A percentile compares a stretch with the other conserved stretches of the same genome.
Conservation (phyloP, 2,797 vertebrate species). For the Myotis vivesi region DNA sequence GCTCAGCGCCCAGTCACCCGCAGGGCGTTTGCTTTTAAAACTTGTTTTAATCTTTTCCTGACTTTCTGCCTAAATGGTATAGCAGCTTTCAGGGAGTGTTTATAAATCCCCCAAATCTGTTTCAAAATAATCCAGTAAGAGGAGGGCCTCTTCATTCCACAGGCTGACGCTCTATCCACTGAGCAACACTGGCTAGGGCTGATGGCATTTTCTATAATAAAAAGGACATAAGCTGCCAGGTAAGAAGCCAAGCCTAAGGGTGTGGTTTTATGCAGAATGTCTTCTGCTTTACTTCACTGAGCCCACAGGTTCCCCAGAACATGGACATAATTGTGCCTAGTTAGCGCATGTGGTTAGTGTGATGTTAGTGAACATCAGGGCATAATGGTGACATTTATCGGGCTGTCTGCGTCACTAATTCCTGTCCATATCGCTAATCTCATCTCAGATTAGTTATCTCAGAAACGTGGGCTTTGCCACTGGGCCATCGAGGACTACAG, state of each 20-base stretch:
- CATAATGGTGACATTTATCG: neutral
- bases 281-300: neutral
- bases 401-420: neutral
- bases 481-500: neutral
- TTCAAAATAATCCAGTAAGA: neutral
- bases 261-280: neutral
- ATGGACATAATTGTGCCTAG: rapidly evolving
- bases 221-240: neutral
- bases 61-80: neutral
- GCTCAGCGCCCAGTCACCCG: neutral
- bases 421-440: neutral
- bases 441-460: neutral
- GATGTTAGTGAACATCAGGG: neutral
- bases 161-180: no score
- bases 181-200: no score
- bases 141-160: no score
- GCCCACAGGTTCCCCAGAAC: neutral
- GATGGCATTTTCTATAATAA: no score
- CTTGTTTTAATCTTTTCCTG: neutral
- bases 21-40: neutral
- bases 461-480: neutral
- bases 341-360: neutral
- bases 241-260: neutral
- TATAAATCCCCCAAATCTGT: neutral
- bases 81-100: neutral